phyloP scores from a whole-genome alignment of 1,140 invertebrate genomes.

The Scylla paramamosain region DNA sequence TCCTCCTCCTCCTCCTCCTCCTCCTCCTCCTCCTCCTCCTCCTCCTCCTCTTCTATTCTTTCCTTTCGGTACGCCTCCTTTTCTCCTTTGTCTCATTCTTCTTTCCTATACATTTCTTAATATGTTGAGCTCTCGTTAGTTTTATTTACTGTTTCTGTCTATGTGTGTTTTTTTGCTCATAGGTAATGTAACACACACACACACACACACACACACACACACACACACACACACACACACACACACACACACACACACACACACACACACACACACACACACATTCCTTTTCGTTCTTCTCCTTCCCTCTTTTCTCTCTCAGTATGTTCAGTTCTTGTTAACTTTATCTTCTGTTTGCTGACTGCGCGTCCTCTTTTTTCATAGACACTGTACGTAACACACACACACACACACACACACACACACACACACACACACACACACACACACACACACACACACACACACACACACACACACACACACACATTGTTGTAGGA shows the following conservation, averaged over 20 bases:
- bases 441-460: constrained; percentile 41
- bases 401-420: constrained; percentile 15
- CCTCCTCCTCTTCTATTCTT: neutral
- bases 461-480: constrained; percentile 41
- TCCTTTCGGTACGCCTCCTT: neutral
- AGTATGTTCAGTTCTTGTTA: neutral
- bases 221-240: constrained; percentile 41
- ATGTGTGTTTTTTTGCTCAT: too few species aligned
- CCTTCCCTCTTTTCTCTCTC: neutral
- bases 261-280: constrained; percentile 41
- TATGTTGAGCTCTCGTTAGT: neutral
- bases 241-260: constrained; percentile 41
- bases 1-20: constrained; percentile 17
- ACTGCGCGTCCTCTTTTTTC: too few species aligned
- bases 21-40: constrained; percentile 1
- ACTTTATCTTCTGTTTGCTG: neutral
- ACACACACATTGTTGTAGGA: neutral
- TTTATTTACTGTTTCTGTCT: neutral
- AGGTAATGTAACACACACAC: too few species aligned
- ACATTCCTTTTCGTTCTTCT: too few species aligned
- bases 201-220: constrained; percentile 31
- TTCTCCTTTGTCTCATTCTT: neutral
- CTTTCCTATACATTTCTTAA: neutral
- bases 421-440: constrained; percentile 41
- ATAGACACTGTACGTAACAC: too few species aligned